Evolutionary conservation across 1,140 invertebrate genomes (phyloP).

Genomic region (Euura lappo): DNA sequence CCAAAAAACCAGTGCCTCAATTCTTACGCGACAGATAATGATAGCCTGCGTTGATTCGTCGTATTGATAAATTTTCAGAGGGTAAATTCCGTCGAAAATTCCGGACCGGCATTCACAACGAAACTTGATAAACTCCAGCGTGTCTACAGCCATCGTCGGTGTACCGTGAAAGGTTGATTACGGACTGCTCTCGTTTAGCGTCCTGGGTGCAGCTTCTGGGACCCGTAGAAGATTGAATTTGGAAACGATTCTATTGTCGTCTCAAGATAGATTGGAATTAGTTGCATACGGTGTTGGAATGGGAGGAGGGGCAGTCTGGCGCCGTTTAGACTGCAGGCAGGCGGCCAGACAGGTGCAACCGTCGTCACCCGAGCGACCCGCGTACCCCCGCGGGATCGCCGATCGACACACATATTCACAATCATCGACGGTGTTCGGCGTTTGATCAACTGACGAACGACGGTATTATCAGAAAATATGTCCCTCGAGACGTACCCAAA

Average conservation of each 20-base stretch:
- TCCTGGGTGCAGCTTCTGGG: not conserved
- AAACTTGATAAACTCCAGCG: not conserved
- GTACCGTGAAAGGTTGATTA: not conserved
- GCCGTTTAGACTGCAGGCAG: slow-evolving; percentile 34
- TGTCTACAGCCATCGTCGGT: not conserved
- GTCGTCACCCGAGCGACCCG: slow-evolving; percentile 17
- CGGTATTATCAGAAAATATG: too few species aligned
- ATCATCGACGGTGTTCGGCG: too few species aligned
- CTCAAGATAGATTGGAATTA: slow-evolving; percentile 27
- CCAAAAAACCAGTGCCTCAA: too few species aligned
- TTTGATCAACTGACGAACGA: too few species aligned
- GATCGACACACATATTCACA: not conserved
- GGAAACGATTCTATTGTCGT: slow-evolving; percentile 28
- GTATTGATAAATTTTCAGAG: too few species aligned
- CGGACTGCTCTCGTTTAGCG: not conserved
- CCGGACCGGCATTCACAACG: too few species aligned
- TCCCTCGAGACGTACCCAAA: too few species aligned
- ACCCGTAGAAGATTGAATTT: slow-evolving; percentile 17
- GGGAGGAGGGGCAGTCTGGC: slow-evolving; percentile 24
- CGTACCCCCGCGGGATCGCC: not conserved
- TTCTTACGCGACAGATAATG: too few species aligned
- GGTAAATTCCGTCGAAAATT: too few species aligned
- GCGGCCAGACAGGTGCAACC: slow-evolving; percentile 36
- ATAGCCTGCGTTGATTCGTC: too few species aligned
- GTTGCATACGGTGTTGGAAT: slow-evolving; percentile 30